Percentiles rank a stretch among this genome's conserved stretches.
Conservation (phyloP, 2,797 vertebrate species). For the Picus viridis region DNA sequence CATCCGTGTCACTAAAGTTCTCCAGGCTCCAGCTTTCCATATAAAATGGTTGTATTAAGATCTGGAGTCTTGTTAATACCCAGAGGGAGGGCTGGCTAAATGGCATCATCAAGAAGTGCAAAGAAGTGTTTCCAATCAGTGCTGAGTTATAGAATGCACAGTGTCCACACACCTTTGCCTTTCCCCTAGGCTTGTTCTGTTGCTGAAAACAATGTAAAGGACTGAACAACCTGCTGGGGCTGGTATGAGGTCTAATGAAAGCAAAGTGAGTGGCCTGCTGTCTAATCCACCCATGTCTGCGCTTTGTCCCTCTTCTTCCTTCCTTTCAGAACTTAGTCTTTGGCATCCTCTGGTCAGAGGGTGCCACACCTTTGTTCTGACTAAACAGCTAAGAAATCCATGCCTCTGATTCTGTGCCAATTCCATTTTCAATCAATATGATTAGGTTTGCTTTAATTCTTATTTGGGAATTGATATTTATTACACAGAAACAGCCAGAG, state of each 20-base stretch:
- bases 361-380: background rate
- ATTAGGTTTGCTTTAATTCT: background rate
- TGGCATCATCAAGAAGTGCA: rapidly evolving
- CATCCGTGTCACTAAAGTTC: background rate
- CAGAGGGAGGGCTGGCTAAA: background rate
- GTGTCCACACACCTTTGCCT: background rate
- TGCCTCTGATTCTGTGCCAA: background rate
- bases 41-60: background rate
- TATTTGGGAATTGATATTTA: background rate
- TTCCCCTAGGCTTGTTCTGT: background rate
- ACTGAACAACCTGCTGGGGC: background rate
- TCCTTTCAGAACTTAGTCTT: background rate
- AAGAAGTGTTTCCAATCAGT: background rate
- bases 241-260: background rate
- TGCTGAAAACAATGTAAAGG: background rate
- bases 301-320: background rate
- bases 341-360: background rate
- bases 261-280: background rate
- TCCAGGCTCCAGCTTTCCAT: background rate
- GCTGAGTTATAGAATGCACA: rapidly evolving
- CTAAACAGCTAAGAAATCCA: background rate
- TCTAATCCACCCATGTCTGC: rapidly evolving
- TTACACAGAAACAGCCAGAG: background rate
- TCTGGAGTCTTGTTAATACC: background rate
- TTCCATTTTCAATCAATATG: background rate